Conservation (phyloP, 2,113 vertebrate species). For the human region GRCh38 chr7:75730001-75730500, state of each 20-base stretch:
- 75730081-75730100: background rate
- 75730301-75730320: background rate
- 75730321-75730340: background rate
- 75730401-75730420: too few species aligned
- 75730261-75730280: too few species aligned
- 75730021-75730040: background rate
- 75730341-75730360: background rate
- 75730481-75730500: too few species aligned
- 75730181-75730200: background rate
- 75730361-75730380: too few species aligned
- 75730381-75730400: too few species aligned
- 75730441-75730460: too few species aligned
- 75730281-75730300: background rate
- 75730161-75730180: background rate
- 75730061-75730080: background rate
- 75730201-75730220: background rate
- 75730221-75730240: background rate
- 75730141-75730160: background rate
- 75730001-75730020: background rate
- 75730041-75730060: background rate
- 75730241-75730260: background rate
- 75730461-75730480: too few species aligned
- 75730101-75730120: background rate
- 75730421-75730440: too few species aligned
- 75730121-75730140: rapidly evolving